Evolutionary conservation across 2,113 vertebrate genomes (phyloP), one percentile per base, ranked within the genome.

Genomic region (Opisthocomus hoazin): DNA sequence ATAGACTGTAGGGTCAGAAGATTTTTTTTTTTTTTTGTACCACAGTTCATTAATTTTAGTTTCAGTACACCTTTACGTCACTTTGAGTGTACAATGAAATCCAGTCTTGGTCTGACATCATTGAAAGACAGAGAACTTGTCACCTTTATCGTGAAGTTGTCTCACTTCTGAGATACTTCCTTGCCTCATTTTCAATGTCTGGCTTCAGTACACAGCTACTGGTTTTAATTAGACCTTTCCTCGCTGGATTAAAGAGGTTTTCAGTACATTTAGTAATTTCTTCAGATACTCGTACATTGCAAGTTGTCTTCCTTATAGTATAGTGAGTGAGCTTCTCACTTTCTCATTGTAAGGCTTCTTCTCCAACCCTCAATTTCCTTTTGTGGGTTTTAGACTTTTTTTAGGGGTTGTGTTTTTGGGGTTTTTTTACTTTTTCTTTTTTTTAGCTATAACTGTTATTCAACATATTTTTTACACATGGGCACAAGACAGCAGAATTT

Each of bases 211-310:
- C 41, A 65, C 8, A 8, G 50, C 29, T 75, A 5, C 39, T 73
- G 21, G 21, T 76, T 82, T 93, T 73, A 88, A 76, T 80, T 50
- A 85, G 54, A 23, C 13, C 5, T 74, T 90, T 86, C n/a, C n/a
- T 77, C 37, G 50, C n/a, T 53, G 36, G 36, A 41, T 79, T 75
- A 70, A 73, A 92, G 23, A 76, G 19, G 16, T 66, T 73, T 87
- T 34, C 34, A 57, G 36, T 37, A 51, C 51, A 39, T 84, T 79
- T 15, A 50, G 24, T 50, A 74, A 45, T 89, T 92, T 86, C 14
- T 75, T 89, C 60, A 75, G 12, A 79, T 54, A 30, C 5, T 83
- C 3, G 2, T 19, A 58, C 29, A 70, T 15, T 79, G 56, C 29
- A 70, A 70, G 26, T 75, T 26, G 41, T 64, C 32, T 69, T 89